Evolutionary conservation across 2,797 vertebrate genomes (phyloP), one percentile per base, ranked within the genome.

Genomic region (Darevskia mixta): DNA sequence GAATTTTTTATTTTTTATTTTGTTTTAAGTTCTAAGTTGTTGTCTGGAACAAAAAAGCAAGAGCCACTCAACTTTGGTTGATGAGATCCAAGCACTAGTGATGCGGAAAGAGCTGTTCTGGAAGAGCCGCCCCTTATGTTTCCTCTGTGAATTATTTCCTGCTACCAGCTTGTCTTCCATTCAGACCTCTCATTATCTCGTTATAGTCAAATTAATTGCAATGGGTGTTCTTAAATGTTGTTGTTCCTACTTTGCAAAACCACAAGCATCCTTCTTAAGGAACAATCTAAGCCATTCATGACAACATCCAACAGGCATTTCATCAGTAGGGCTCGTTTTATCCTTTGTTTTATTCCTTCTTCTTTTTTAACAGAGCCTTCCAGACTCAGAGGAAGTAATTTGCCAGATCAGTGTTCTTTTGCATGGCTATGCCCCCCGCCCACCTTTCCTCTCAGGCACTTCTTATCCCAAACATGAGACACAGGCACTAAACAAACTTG

Each of bases 1-100:
- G n/a, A n/a, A n/a, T n/a, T n/a, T n/a, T n/a, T n/a, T n/a, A n/a
- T n/a, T n/a, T n/a, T n/a, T n/a, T n/a, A n/a, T n/a, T n/a, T n/a
- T n/a, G n/a, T n/a, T n/a, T n/a, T n/a, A n/a, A n/a, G n/a, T 72
- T 64, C 35, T 71, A 17, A 3, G 89, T 85, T 64, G 8, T 88
- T 94, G 93, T 27, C 69, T 94, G 87, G 82, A 88, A 90, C 93
- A 90, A 8, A 38, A 61, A 89, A 66, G 88, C 77, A 90, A 88
- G 87, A 92, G 81, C 88, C 66, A 91, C 77, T 93, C 87, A 64
- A 85, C 78, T 88, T 86, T 91, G 23, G 13, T 55, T 35, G 90
- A 87, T 61, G 86, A 76, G 69, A 89, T 88, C 81, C 61, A 58
- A 91, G 85, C 87, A 43, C 80, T 45, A 49, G 71, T 88, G 17